Evolutionary conservation across 2,113 vertebrate species (phyloP).

Genomic region (Dasyurus viverrinus): DNA sequence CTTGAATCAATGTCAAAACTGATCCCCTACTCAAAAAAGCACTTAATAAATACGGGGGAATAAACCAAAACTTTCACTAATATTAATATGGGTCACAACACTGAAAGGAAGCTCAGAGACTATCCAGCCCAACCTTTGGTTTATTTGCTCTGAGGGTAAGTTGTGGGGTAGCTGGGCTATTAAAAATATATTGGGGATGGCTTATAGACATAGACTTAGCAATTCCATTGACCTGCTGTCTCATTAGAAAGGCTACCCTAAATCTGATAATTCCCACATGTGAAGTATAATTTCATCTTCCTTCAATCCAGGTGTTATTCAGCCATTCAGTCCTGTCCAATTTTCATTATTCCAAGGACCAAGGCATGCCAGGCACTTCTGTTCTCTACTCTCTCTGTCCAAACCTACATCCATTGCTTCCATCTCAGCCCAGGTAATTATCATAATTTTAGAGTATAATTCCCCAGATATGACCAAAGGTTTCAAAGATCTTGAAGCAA

Average conservation of each 20-base stretch:
- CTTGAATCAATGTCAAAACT: conserved; percentile 12
- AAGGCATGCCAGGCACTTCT: not conserved
- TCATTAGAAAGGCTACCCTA: not conserved
- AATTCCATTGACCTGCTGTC: not conserved
- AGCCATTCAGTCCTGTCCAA: not conserved
- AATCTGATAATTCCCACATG: not conserved
- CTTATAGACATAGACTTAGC: not conserved
- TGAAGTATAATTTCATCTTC: not conserved
- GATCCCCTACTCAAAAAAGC: not conserved
- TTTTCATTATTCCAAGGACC: not conserved
- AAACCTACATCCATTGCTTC: not conserved
- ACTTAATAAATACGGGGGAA: not conserved
- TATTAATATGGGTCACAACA: not conserved
- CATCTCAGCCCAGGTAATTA: not conserved
- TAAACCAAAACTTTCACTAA: not conserved
- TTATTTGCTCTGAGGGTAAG: not conserved
- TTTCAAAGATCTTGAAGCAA: not conserved
- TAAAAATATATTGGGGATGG: not conserved
- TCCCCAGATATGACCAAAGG: not conserved
- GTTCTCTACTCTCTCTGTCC: not conserved
- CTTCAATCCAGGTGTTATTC: not conserved
- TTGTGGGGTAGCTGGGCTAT: not conserved
- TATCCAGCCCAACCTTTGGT: not conserved
- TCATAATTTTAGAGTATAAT: not conserved
- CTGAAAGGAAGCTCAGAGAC: not conserved